These are phyloP conservation scores for Halocynthia aurantium DNA, from an alignment of 23 tunicate species.

Conservation along the genomic window DNA sequence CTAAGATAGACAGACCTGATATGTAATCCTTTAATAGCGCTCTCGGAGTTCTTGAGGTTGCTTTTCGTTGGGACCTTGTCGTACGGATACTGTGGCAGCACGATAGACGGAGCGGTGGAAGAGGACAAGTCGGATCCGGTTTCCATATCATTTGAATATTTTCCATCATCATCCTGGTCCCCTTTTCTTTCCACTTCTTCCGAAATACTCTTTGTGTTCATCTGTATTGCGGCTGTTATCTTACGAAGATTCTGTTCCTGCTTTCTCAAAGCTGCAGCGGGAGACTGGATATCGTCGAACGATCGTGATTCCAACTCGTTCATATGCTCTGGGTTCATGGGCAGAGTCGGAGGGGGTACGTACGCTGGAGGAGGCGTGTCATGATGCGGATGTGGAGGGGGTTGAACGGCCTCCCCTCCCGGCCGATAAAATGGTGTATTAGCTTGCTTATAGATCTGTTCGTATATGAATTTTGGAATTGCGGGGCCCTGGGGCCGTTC, in stretches of 20 bases:
- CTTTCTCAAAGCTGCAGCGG: conserved; percentile 22
- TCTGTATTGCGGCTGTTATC: conserved; percentile 2
- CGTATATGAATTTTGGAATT: conserved; percentile 68
- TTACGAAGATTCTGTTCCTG: conserved; percentile 17
- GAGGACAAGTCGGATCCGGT: conserved; percentile 22
- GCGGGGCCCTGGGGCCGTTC: conserved; percentile 81
- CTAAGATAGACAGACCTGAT: neutral
- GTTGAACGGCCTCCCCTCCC: conserved; percentile 29
- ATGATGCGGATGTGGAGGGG: conserved; percentile 60
- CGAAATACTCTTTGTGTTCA: neutral
- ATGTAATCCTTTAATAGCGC: conserved; percentile 9
- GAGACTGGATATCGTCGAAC: conserved; percentile 34
- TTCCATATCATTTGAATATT: conserved; percentile 6
- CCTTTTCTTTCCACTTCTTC: conserved; percentile 16
- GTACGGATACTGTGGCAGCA: conserved; percentile 22
- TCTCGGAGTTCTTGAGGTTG: conserved; percentile 36
- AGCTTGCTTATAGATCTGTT: conserved; percentile 82
- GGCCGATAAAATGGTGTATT: conserved; percentile 82
- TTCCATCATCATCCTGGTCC: conserved; percentile 11
- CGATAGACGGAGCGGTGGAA: conserved; percentile 10
- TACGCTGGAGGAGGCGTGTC: conserved; percentile 69
- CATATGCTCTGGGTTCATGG: conserved; percentile 3
- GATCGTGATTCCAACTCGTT: conserved; percentile 9
- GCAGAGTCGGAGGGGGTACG: conserved; percentile 28
- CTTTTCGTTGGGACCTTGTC: conserved; percentile 54